These are phyloP conservation scores for Peromyscus attwateri DNA, from an alignment of 2,797 vertebrate species.

Conservation along the genomic window DNA sequence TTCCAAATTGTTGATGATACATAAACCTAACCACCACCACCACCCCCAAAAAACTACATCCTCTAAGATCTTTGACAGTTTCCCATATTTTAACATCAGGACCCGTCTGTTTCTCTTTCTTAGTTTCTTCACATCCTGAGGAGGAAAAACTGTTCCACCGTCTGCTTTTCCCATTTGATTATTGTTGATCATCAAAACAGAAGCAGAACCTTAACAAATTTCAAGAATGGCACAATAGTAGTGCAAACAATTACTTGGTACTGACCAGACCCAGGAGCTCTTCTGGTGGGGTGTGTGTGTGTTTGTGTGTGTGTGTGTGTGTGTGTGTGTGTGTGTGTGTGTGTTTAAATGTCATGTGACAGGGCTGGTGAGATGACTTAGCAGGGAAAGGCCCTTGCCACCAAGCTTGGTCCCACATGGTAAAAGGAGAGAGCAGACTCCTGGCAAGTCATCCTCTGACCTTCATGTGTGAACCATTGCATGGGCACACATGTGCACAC, in stretches of 20 bases:
- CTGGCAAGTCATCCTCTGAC: not conserved
- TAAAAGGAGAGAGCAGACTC: not conserved
- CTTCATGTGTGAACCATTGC: not conserved
- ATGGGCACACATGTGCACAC: not conserved
- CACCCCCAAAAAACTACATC: not conserved
- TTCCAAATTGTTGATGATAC: constrained; percentile 46
- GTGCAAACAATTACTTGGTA: not conserved
- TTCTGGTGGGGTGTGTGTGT: not conserved
- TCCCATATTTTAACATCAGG: not conserved
- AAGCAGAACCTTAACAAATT: not conserved
- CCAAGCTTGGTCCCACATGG: not conserved
- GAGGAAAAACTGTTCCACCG: not conserved
- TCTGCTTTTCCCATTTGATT: not conserved
- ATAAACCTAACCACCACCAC: not conserved
- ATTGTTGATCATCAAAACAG: not conserved
- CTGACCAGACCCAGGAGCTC: not conserved
- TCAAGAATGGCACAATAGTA: not conserved
- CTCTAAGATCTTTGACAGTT: constrained; percentile 4
- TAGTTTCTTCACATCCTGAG: not conserved
- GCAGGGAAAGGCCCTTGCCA: not conserved
- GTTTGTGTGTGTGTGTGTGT: rapidly evolving
- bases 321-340: no score
- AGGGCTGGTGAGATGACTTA: not conserved
- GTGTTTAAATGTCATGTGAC: not conserved
- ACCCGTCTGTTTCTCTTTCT: not conserved